phyloP scores from a whole-genome alignment of 2,888 invertebrate species.

The Drosophila emarginata region DNA sequence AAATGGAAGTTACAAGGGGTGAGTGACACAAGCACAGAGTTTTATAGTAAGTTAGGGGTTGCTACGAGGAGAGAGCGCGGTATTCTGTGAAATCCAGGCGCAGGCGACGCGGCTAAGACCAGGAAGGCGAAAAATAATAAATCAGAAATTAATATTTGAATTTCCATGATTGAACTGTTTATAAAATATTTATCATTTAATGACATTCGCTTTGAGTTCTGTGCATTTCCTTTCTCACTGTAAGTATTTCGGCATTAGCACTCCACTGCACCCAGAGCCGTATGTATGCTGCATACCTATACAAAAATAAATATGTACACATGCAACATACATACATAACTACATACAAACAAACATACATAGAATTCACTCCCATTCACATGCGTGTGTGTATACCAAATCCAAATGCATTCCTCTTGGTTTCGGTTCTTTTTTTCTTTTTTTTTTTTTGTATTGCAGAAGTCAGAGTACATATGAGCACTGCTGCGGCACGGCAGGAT shows the following conservation, averaged over 20 bases:
- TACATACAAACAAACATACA: not conserved
- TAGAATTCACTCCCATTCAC: conserved; percentile 20
- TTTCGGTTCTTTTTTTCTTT: conserved; percentile 18
- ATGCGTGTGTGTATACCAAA: conserved; percentile 62
- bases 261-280: conserved; percentile 2
- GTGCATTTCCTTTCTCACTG: not conserved
- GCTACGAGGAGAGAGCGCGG: conserved; percentile 41
- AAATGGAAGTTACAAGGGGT: conserved; percentile 54
- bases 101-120: conserved; percentile 25
- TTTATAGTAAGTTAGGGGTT: conserved; percentile 58
- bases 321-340: not conserved
- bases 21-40: conserved; percentile 57
- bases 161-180: not conserved
- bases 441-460: conserved; percentile 53
- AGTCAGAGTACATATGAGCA: not conserved
- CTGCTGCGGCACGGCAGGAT: not conserved
- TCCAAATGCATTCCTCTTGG: conserved; percentile 48
- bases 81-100: conserved; percentile 9
- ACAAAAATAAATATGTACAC: not conserved
- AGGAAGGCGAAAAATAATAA: not conserved
- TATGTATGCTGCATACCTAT: conserved; percentile 10
- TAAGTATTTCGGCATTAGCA: not conserved
- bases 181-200: not conserved
- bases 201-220: not conserved
- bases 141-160: conserved; percentile 5